These are phyloP conservation scores for Casuarius casuarius DNA, from an alignment of 2,113 vertebrate species.

Conservation along the genomic window DNA sequence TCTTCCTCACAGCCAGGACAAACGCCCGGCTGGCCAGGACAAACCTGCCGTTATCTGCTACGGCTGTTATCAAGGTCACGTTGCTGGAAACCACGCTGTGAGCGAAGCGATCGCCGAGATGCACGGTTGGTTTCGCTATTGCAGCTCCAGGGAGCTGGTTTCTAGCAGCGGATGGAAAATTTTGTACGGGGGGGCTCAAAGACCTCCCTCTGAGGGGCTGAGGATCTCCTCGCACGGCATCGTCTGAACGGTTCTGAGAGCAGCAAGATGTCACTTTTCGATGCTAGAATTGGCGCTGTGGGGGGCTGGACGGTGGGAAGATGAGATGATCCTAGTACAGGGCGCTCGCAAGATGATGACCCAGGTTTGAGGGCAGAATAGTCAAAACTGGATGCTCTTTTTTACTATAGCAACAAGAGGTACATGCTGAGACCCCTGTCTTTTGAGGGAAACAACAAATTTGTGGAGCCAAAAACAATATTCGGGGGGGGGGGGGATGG, in stretches of 20 bases:
- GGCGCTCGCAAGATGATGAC: not conserved
- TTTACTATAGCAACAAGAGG: not conserved
- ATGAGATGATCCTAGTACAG: not conserved
- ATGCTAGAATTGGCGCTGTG: rapidly evolving
- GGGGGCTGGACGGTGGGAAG: not conserved
- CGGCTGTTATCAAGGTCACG: not conserved
- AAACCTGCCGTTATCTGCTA: not conserved
- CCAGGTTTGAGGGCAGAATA: not conserved
- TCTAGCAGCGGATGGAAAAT: not conserved
- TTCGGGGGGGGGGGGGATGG: rapidly evolving
- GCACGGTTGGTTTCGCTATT: not conserved
- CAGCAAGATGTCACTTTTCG: not conserved
- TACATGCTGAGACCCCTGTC: not conserved
- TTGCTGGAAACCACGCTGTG: rapidly evolving
- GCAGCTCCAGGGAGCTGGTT: not conserved
- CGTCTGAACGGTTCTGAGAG: not conserved
- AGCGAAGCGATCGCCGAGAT: not conserved
- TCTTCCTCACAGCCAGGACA: not conserved
- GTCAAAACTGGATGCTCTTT: not conserved
- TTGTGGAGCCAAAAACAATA: not conserved
- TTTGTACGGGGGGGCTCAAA: not conserved
- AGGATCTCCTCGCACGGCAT: not conserved
- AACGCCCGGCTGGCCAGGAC: not conserved
- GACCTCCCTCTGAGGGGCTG: not conserved
- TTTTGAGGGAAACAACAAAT: not conserved